Base-by-base conservation (phyloP, 1,140 invertebrate genomes). In the Nomia melanderi region DNA sequence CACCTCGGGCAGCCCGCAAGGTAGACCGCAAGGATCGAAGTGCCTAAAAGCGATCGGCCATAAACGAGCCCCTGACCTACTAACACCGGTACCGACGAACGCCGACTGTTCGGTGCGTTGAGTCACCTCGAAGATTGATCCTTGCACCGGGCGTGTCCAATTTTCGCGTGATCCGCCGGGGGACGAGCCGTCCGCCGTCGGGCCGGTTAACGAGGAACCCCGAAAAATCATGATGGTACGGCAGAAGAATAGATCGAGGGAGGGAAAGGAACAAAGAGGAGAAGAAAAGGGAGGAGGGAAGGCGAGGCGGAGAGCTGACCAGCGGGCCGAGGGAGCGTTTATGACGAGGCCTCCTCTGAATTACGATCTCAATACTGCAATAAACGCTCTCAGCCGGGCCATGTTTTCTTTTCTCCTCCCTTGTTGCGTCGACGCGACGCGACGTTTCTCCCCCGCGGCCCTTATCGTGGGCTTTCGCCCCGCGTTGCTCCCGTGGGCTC, bases 291-390 rank as follows among this genome's bases (percentile, higher is more conserved):
- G n/a, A 74, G n/a, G n/a, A 8, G 5, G 54, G 41, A 78, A 44
- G 39, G n/a, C 8, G 72, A 36, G 77, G 25, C 64, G 47, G 23
- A 54, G 31, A 65, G 65, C 54, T 72, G 64, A 77, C 64, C 67
- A 83, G 60, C 64, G 70, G 82, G 76, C 82, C 53, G 36, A 47
- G 81, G 69, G 47, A 76, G 70, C 83, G 79, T 85, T 85, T 85
- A 85, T 81, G 83, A 85, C 81, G 78, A 31, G 62, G 75, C 50
- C 81, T 72, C 56, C 74, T 62, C 88, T 91, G 87, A 92, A 85
- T 92, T 92, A 92, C 89, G 90, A 89, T 91, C 89, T 87, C 88
- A 89, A 91, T 91, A 89, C 88, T 84, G 90, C 87, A 91, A 91
- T 91, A 91, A 90, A 88, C 88, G 89, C 86, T 90, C 85, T 90